These are phyloP conservation scores for Coelinius sp. DNA, from an alignment of 2,888 invertebrate genomes.

Conservation along the genomic window DNA sequence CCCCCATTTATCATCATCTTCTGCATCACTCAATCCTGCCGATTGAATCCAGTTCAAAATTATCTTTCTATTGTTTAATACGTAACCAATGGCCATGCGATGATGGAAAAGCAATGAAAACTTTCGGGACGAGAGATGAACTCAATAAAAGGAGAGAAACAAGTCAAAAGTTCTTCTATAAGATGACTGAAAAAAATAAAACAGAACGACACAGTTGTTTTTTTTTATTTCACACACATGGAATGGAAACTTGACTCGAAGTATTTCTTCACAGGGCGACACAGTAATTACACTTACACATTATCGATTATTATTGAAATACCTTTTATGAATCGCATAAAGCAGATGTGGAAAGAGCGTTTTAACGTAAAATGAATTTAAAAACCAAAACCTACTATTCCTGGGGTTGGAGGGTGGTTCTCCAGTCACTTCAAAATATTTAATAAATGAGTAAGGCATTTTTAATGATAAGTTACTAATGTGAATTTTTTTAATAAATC, in stretches of 20 bases:
- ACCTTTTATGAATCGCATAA: slow-evolving; percentile 20
- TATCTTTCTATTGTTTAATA: neutral
- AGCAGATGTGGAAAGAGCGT: slow-evolving; percentile 46
- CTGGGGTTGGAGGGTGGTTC: slow-evolving; percentile 52
- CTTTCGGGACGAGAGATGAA: neutral
- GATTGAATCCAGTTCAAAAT: neutral
- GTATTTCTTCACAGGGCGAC: neutral
- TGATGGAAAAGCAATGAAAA: neutral
- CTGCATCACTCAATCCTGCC: neutral
- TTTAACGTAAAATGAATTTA: slow-evolving; percentile 53
- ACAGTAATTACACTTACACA: neutral
- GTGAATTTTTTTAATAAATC: slow-evolving; percentile 69
- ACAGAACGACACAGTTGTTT: neutral
- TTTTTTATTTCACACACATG: neutral
- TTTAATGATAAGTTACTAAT: slow-evolving; percentile 69
- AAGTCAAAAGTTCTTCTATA: neutral
- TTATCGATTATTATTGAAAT: neutral
- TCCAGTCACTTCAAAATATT: slow-evolving; percentile 62
- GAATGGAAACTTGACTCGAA: neutral
- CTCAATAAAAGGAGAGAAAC: no score
- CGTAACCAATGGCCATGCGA: neutral
- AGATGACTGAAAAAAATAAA: neutral
- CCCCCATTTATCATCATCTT: neutral
- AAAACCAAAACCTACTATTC: slow-evolving; percentile 53
- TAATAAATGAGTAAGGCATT: slow-evolving; percentile 67